Conservation (phyloP, 2,888 invertebrate species). For the Callinectes sapidus region DNA sequence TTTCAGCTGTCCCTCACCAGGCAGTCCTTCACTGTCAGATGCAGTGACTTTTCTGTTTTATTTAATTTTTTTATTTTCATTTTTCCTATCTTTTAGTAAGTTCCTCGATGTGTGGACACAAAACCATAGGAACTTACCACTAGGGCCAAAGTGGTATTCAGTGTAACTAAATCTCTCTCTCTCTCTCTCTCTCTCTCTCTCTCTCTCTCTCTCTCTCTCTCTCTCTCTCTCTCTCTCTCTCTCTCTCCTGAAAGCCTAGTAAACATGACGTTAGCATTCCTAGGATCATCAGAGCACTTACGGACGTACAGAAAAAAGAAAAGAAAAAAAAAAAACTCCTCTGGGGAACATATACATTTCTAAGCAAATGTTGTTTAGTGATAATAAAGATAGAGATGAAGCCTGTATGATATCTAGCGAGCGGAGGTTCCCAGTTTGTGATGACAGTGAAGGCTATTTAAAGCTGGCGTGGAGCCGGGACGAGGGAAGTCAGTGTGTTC, state of each 20-base stretch:
- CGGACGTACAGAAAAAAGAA: neutral
- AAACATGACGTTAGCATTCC: neutral
- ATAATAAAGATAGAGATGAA: neutral
- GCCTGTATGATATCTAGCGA: neutral
- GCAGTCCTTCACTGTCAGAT: no score
- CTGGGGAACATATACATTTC: neutral
- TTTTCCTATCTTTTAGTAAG: no score
- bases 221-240: no score
- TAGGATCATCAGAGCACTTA: neutral
- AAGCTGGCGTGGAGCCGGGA: neutral
- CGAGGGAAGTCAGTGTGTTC: neutral
- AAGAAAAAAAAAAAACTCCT: neutral
- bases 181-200: no score
- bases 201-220: no score
- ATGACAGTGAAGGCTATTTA: constrained; percentile 3
- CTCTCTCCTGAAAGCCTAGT: neutral
- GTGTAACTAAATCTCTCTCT: no score
- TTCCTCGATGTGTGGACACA: no score
- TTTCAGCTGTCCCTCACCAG: no score
- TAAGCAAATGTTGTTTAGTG: neutral
- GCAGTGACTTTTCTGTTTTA: no score
- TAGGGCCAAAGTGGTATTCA: no score
- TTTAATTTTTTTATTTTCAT: no score
- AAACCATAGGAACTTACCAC: no score
- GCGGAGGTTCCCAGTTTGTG: neutral